A percentile compares a stretch with the other conserved stretches of the same genome.
phyloP scores from a whole-genome alignment of 92 coral and sea anemone genomes.

The Palythoa caribaeorum region DNA sequence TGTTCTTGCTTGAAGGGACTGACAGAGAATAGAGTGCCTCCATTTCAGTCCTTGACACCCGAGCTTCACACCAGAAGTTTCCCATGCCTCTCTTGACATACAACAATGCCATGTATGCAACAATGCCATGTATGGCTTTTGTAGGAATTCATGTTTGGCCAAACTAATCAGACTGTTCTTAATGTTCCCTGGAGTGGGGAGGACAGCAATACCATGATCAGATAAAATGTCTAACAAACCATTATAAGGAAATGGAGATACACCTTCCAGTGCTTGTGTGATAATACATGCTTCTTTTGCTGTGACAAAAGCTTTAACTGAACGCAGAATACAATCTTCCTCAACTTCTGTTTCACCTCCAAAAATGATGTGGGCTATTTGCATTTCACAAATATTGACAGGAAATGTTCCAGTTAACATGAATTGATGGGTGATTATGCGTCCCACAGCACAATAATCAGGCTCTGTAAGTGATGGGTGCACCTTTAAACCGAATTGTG shows the following conservation, averaged over 20 bases:
- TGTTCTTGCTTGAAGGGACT: slow-evolving; percentile 31
- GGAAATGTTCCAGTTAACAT: slow-evolving; percentile 68
- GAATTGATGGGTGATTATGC: slow-evolving; percentile 63
- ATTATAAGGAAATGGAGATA: background rate
- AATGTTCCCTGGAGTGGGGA: slow-evolving; percentile 14
- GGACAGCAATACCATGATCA: slow-evolving; percentile 10
- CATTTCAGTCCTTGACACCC: slow-evolving; percentile 20
- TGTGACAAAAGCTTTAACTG: slow-evolving; percentile 9
- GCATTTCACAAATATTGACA: slow-evolving; percentile 54
- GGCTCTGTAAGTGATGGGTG: slow-evolving; percentile 40
- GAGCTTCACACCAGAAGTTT: background rate
- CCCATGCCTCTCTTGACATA: background rate
- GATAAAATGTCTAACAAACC: background rate
- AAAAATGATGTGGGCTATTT: slow-evolving; percentile 39
- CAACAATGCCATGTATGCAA: background rate
- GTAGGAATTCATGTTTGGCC: background rate
- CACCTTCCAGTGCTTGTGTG: slow-evolving; percentile 12
- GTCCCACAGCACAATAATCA: slow-evolving; percentile 63
- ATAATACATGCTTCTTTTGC: background rate
- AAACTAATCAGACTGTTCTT: background rate
- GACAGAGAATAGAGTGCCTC: slow-evolving; percentile 32
- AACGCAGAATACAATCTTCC: slow-evolving; percentile 49
- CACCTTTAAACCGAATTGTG: slow-evolving; percentile 35
- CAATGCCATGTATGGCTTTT: background rate
- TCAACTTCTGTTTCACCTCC: slow-evolving; percentile 40